phyloP scores from a whole-genome alignment of 1,140 invertebrate species.

The Magallana ariakensis region DNA sequence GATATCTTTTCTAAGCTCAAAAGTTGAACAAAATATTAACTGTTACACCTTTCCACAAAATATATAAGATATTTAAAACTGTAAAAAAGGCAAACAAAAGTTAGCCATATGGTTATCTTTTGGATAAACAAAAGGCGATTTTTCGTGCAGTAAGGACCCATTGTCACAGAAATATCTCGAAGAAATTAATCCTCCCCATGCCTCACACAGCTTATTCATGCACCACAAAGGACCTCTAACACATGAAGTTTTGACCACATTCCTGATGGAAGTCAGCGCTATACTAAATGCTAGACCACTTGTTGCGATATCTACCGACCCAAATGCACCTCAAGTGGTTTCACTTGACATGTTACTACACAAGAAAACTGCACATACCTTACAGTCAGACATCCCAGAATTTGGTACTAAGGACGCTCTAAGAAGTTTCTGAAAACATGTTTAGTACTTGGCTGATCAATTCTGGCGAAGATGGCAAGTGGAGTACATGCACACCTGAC shows the following conservation, averaged over 20 bases:
- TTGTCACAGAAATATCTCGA: background rate
- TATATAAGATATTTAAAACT: background rate
- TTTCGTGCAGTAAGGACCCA: conserved; percentile 21
- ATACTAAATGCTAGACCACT: too few relatives aligned
- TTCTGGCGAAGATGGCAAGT: conserved; percentile 34
- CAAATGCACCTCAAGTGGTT: background rate
- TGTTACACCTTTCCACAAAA: conserved; percentile 6
- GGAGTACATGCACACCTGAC: conserved; percentile 12
- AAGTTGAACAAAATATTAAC: conserved; percentile 7
- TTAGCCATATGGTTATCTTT: background rate
- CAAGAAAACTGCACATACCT: conserved; percentile 13
- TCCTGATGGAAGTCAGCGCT: too few relatives aligned
- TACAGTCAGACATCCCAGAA: conserved; percentile 28
- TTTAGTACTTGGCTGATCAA: background rate
- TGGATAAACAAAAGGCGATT: conserved; percentile 3
- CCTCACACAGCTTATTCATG: background rate
- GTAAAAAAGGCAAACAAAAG: background rate
- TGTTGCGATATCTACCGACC: too few relatives aligned
- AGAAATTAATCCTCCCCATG: background rate
- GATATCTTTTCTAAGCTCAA: background rate
- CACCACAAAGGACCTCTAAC: background rate
- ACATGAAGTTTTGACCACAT: background rate
- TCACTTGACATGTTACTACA: background rate
- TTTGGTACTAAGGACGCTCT: conserved; percentile 32
- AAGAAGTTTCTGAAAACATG: conserved; percentile 34